Percentiles rank a stretch among this genome's conserved stretches.
Conservation (phyloP, 2,888 invertebrate genomes). For the Camponotus fellah region DNA sequence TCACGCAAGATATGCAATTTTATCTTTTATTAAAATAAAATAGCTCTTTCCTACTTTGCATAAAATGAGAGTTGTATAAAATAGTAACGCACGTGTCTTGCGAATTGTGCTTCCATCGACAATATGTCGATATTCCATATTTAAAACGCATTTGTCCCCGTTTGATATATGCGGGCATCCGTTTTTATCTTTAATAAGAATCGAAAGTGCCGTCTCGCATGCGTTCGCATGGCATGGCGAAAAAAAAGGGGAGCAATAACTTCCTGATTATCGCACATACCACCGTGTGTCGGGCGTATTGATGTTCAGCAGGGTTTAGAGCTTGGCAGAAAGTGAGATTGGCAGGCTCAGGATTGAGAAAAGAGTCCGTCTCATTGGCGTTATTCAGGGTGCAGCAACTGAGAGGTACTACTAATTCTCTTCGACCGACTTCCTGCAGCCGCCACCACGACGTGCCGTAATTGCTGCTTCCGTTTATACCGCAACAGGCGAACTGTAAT, state of each 20-base stretch:
- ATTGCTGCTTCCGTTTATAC: slow-evolving; percentile 92
- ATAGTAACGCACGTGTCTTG: background rate
- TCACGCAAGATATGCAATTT: background rate
- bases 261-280: slow-evolving; percentile 84
- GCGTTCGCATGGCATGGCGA: background rate
- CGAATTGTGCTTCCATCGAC: background rate
- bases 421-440: slow-evolving; percentile 91
- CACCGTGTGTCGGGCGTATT: slow-evolving; percentile 88
- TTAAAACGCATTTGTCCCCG: background rate
- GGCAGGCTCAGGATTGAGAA: slow-evolving; percentile 92
- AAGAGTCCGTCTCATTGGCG: slow-evolving; percentile 87
- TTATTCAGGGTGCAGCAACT: slow-evolving; percentile 91
- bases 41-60: background rate
- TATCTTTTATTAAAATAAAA: background rate
- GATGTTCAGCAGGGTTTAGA: slow-evolving; percentile 87
- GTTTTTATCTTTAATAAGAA: background rate
- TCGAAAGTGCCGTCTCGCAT: slow-evolving; percentile 13
- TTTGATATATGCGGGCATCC: background rate
- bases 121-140: slow-evolving; percentile 14
- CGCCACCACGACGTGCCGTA: slow-evolving; percentile 94
- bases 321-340: slow-evolving; percentile 92
- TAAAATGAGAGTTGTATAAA: background rate
- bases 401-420: slow-evolving; percentile 90
- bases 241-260: slow-evolving; percentile 49
- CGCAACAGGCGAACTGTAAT: slow-evolving; percentile 92